phyloP scores from a whole-genome alignment of 2,113 vertebrate genomes.

The Alces alces region DNA sequence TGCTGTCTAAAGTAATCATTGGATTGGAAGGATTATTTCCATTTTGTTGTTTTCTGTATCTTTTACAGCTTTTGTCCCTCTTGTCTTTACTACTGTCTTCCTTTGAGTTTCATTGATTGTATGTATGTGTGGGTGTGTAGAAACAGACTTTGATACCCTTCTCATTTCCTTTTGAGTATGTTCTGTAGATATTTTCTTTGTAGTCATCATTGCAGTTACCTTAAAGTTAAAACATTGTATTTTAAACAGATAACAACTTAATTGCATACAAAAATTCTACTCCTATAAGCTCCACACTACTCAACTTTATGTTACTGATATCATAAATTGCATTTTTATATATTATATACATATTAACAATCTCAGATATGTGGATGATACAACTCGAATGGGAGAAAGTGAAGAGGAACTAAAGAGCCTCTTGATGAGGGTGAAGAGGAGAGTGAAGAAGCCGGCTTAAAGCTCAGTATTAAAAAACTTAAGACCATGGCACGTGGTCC shows the following conservation, averaged over 20 bases:
- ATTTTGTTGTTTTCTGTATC: background rate
- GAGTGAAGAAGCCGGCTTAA: background rate
- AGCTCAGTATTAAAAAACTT: background rate
- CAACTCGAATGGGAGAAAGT: background rate
- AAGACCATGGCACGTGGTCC: background rate
- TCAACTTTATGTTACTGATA: background rate
- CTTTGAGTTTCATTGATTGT: background rate
- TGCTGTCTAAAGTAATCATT: background rate
- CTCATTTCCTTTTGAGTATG: background rate
- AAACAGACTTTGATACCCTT: background rate
- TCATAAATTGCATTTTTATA: background rate
- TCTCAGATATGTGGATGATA: background rate
- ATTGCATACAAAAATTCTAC: background rate
- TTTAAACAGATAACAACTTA: background rate
- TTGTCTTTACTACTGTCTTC: background rate
- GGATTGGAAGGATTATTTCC: background rate
- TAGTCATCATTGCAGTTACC: background rate
- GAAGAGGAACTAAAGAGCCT: background rate
- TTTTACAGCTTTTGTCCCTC: background rate
- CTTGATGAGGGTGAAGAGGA: background rate
- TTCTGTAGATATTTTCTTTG: background rate
- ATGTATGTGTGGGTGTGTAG: background rate
- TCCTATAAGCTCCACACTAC: background rate
- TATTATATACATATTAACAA: background rate
- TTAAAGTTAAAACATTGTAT: background rate